Base-by-base conservation (phyloP, 2,888 invertebrate genomes). In the Xestobium rufovillosum region DNA sequence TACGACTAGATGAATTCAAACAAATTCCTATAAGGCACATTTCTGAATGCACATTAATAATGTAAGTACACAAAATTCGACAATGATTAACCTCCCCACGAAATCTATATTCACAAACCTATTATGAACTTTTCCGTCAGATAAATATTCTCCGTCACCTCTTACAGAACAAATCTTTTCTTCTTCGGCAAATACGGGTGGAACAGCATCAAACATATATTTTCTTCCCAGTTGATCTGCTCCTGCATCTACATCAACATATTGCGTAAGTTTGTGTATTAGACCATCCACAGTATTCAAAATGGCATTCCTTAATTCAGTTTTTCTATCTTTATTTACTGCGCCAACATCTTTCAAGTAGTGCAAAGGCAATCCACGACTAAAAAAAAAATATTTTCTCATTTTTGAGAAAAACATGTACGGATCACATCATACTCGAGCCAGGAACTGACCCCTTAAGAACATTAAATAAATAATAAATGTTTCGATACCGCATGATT, bases 211-310 rank as follows among this genome's bases (percentile, higher is more conserved):
- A 53, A 85, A 81, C 58, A 92, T 82, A 56, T 82, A 89, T 47
- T 78, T 76, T 53, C 83, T 85, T 2, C 83, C 86, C 71, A 95
- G 72, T 64, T 84, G 78, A 65, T 97, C 97, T 2, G 85, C 86
- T 10, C 86, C 88, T 23, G 75, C 72, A 62, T 96, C 88, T 27
- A 82, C 65, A 23, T 82, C 76, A 2, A 79, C 62, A 53, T 80
- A 68, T 17, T 73, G 55, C 33, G 77, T 64, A 29, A 85, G 57
- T 50, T 72, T 75, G 11, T 66, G 60, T 56, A 85, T 71, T 14
- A 86, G 59, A 2, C 65, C 61, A 32, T 68, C 62, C 1, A 80
- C 60, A 36, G 73, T 67, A 3, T 66, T 60, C 3, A 68, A 52
- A 41, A 88, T 75, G 14, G 68, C 56, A 4, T 56, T 36, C 29